phyloP scores from a whole-genome alignment of 2,888 invertebrate species.

The Pyrochroa serraticornis region DNA sequence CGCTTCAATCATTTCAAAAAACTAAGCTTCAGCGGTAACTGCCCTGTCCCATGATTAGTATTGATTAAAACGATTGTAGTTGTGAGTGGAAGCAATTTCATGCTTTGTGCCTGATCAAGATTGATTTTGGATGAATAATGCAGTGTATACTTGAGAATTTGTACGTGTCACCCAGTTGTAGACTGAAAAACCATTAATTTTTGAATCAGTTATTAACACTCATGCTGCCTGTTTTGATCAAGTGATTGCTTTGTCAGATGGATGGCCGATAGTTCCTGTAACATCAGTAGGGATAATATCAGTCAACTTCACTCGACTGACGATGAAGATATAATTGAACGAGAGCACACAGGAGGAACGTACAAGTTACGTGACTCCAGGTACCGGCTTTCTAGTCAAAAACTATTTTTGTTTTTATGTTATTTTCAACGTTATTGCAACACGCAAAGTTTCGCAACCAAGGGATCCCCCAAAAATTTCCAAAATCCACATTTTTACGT shows the following conservation, averaged over 20 bases:
- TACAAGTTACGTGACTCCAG: conserved; percentile 79
- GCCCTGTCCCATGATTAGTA: neutral
- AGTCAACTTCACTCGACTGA: conserved; percentile 59
- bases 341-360: conserved; percentile 62
- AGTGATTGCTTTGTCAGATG: conserved; percentile 48
- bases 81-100: no score
- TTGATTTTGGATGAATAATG: no score
- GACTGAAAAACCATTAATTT: no score
- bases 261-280: conserved; percentile 56
- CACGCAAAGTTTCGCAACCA: no score
- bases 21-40: neutral
- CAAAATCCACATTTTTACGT: no score
- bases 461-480: conserved; percentile 1
- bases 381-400: conserved; percentile 52
- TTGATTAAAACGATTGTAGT: neutral
- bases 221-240: neutral
- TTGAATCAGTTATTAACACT: no score
- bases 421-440: neutral
- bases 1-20: neutral
- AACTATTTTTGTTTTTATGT: neutral
- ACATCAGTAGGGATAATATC: conserved; percentile 51
- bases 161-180: no score
- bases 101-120: no score
- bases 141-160: no score
- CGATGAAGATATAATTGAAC: conserved; percentile 61